phyloP scores from a whole-genome alignment of 2,797 vertebrate species.

The Rhadinocentrus ornatus region DNA sequence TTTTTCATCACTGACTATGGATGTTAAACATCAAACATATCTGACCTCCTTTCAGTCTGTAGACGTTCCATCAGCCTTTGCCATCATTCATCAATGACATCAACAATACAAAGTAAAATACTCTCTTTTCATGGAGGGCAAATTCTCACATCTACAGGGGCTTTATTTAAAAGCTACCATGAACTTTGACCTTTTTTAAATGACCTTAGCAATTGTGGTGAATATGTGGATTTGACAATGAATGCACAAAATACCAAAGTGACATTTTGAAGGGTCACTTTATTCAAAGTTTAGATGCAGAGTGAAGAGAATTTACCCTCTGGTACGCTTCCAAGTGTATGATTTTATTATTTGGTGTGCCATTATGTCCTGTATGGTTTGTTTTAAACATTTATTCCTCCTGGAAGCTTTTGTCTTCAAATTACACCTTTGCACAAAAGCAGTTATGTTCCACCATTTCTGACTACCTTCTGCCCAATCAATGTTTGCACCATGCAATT shows the following conservation, averaged over 20 bases:
- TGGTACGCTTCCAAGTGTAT: background rate
- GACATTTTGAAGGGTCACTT: conserved; percentile 43
- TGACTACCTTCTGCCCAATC: conserved; percentile 37
- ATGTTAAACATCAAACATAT: conserved; percentile 12
- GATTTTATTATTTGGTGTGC: conserved; percentile 2
- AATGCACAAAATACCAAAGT: conserved; percentile 62
- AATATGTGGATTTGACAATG: conserved; percentile 56
- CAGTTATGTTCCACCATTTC: conserved; percentile 28
- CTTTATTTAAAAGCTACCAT: conserved; percentile 65
- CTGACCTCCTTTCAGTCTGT: conserved; percentile 17
- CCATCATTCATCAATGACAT: conserved; percentile 60
- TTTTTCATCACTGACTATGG: background rate
- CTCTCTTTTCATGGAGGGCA: conserved; percentile 37
- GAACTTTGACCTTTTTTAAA: conserved; percentile 64
- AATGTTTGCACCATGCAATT: conserved; percentile 41
- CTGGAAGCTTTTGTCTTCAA: conserved; percentile 27
- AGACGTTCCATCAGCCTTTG: conserved; percentile 47
- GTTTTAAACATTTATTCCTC: conserved; percentile 26
- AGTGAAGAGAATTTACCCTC: conserved; percentile 3
- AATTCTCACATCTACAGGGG: conserved; percentile 60
- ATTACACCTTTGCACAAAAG: conserved; percentile 22
- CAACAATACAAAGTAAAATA: conserved; percentile 50
- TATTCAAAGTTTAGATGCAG: conserved; percentile 30
- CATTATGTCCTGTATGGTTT: conserved; percentile 16
- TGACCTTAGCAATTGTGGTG: conserved; percentile 42